Conservation (phyloP, 2,888 invertebrate species). For the Podotricha telesiphe region DNA sequence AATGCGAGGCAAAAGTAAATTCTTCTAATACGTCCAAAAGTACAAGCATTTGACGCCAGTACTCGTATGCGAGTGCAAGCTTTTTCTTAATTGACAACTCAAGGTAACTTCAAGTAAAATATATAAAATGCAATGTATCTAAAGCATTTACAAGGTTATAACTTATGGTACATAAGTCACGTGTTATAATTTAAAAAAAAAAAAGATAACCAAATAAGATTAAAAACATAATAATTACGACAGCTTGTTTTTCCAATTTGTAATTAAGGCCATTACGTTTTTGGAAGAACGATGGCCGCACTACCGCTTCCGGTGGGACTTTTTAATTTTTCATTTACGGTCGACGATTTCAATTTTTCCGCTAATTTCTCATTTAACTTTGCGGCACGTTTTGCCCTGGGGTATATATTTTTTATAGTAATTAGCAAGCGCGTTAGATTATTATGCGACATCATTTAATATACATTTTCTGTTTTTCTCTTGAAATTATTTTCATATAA, state of each 20-base stretch:
- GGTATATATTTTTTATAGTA: constrained; percentile 56
- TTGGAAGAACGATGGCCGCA: constrained; percentile 67
- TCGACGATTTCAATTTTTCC: constrained; percentile 69
- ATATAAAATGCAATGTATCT: no score
- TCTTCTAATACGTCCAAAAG: no score
- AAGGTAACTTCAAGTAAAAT: no score
- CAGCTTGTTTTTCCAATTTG: constrained; percentile 61
- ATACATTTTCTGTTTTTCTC: background rate
- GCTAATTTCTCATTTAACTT: constrained; percentile 78
- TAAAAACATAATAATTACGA: constrained; percentile 52
- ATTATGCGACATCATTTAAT: constrained; percentile 25
- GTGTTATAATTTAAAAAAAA: constrained; percentile 2
- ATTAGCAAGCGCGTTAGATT: constrained; percentile 52
- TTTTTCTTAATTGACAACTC: no score
- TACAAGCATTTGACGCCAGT: no score
- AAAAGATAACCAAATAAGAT: constrained; percentile 48
- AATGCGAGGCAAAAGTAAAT: no score
- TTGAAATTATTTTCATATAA: background rate
- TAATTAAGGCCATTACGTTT: constrained; percentile 69
- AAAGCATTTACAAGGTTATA: background rate
- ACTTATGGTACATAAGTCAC: background rate
- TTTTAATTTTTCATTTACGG: constrained; percentile 79
- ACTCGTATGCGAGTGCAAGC: no score
- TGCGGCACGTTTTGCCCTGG: constrained; percentile 60
- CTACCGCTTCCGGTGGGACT: constrained; percentile 69